Evolutionary conservation across 2,113 vertebrate species (phyloP).

Genomic region (Glareola pratincola): DNA sequence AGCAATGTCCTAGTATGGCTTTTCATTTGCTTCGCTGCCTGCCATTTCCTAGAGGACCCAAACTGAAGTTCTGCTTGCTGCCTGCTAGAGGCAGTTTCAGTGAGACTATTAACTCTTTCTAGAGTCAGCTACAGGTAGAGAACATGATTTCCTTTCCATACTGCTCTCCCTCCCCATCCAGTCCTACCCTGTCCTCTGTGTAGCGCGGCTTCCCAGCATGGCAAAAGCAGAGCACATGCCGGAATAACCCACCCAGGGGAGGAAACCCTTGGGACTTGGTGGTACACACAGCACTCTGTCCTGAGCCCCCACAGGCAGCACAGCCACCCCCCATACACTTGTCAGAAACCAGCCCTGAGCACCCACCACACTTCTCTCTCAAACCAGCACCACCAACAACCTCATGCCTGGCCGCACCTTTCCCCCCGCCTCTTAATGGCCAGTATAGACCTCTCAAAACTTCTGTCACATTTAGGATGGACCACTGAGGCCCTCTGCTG

Average conservation of each 20-base stretch:
- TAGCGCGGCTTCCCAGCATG: background rate
- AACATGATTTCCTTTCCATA: background rate
- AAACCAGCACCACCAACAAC: background rate
- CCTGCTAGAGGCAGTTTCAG: background rate
- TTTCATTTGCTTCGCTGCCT: background rate
- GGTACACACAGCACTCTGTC: background rate
- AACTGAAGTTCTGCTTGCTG: background rate
- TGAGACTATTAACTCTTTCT: background rate
- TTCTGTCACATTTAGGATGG: background rate
- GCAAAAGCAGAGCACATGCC: accelerated
- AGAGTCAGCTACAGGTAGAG: background rate
- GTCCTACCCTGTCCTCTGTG: background rate
- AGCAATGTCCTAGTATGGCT: background rate
- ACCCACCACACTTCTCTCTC: background rate
- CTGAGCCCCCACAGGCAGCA: too few relatives aligned
- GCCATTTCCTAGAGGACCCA: background rate
- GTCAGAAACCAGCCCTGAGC: background rate
- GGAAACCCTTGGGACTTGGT: background rate
- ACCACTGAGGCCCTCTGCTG: background rate
- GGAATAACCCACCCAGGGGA: background rate
- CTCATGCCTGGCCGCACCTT: background rate
- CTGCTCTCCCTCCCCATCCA: background rate
- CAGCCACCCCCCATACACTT: accelerated
- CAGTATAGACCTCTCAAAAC: background rate
- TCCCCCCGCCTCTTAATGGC: accelerated